Base-by-base conservation (phyloP, 2,113 vertebrate species). In the Callospermophilus lateralis region DNA sequence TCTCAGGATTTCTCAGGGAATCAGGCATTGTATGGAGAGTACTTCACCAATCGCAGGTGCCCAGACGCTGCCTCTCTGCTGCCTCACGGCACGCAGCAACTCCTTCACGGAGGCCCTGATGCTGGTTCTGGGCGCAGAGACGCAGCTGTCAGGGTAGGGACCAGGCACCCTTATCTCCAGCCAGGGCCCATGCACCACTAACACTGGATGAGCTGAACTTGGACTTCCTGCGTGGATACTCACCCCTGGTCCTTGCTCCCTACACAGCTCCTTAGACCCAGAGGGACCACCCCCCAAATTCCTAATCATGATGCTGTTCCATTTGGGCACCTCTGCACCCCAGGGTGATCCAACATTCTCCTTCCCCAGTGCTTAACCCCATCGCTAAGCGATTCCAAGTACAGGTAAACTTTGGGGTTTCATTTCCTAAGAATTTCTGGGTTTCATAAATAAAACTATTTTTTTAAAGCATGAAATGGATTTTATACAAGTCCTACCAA, bases 251-350 rank as follows among this genome's bases (percentile, higher is more conserved):
- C 53, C 10, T 45, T 1, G 0, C 8, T 10, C 2, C 8, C 26
- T 5, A 6, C 32, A 8, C 4, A n/a, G 16, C 22, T 53, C 34
- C 4, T 39, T 1, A 13, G 4, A 30, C 20, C 61, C 3, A 1
- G 0, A 22, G 11, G 15, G 7, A 9, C 1, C 53, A 17, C 2
- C 22, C 0, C 20, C 0, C 1, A 8, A 24, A 0, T 16, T 34
- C 1, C 1, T 20, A 16, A 0, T 6, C 48, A 34, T 2, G 12
- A 17, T 32, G 4, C 17, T 48, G 1, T 20, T 26, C 51, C n/a
- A 26, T 42, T 2, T 37, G 15, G 10, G 5, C 30, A 45, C 16
- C 8, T n/a, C n/a, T 72, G 34, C 12, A 0, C 3, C 3, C 5
- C 32, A 1, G 7, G 1, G 3, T 6, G 28, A 16, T 0, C 45